Conservation (phyloP, 2,113 vertebrate genomes). For the Meriones unguiculatus region DNA sequence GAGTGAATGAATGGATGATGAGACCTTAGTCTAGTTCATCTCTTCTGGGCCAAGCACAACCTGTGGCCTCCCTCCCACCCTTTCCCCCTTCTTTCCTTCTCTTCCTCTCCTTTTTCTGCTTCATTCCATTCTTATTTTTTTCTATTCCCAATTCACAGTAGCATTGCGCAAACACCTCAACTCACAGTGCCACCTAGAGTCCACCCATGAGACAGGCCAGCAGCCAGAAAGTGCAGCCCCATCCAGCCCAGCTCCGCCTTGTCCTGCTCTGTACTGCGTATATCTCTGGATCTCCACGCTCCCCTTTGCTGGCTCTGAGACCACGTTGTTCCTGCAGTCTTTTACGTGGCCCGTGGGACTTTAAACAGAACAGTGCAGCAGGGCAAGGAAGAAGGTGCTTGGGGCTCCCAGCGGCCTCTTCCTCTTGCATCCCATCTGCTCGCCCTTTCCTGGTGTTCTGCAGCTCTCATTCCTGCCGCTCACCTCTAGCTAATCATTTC, state of each 20-base stretch:
- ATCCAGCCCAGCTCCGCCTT: background rate
- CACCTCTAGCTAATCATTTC: background rate
- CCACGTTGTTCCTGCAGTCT: background rate
- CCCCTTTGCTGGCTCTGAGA: background rate
- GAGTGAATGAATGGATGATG: background rate
- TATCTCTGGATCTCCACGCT: background rate
- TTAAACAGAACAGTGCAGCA: slow-evolving; percentile 44
- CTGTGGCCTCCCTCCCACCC: background rate
- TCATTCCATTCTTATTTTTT: background rate
- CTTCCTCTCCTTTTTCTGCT: background rate
- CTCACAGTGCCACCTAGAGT: slow-evolving; percentile 79
- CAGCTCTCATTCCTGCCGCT: background rate
- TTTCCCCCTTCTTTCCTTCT: background rate
- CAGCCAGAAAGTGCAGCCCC: background rate
- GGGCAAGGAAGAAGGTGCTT: background rate
- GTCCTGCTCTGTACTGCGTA: background rate
- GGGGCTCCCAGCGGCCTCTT: background rate
- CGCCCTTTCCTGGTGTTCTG: background rate
- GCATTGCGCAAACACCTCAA: slow-evolving; percentile 49
- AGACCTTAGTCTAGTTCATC: background rate
- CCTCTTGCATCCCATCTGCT: background rate
- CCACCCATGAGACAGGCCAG: slow-evolving; percentile 22
- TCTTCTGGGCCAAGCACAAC: background rate
- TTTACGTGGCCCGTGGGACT: background rate
- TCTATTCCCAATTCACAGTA: background rate